Evolutionary conservation across 2,113 vertebrate species (phyloP).

Genomic region (Origma solitaria): DNA sequence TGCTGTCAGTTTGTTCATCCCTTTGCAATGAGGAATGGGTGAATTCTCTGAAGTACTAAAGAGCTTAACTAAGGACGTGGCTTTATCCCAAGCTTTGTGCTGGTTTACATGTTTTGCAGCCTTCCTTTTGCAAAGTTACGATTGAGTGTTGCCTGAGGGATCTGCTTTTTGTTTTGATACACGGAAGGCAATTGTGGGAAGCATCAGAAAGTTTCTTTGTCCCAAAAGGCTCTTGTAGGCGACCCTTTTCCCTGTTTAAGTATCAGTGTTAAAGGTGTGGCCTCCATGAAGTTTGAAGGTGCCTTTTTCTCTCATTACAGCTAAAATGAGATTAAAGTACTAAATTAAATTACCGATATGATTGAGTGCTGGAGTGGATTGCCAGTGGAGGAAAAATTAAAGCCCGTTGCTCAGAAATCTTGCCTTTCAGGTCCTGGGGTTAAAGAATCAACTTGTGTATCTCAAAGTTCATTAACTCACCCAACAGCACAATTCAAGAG

Average conservation of each 20-base stretch:
- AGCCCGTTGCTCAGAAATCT: neutral
- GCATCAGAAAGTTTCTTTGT: neutral
- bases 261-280: neutral
- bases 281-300: neutral
- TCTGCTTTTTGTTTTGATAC: neutral
- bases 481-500: neutral
- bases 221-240: neutral
- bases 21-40: neutral
- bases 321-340: neutral
- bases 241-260: neutral
- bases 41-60: neutral
- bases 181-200: accelerated
- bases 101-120: neutral
- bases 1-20: neutral
- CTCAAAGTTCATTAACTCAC: neutral
- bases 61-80: neutral
- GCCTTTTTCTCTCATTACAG: neutral
- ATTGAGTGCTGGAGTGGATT: neutral
- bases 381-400: neutral
- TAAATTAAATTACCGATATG: neutral
- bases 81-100: neutral
- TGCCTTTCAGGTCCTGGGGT: neutral
- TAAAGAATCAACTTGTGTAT: neutral
- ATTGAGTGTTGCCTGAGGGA: neutral
- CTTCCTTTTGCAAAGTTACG: neutral